Evolutionary conservation across 2,888 invertebrate genomes (phyloP).

Genomic region (Pheosia gnoma): DNA sequence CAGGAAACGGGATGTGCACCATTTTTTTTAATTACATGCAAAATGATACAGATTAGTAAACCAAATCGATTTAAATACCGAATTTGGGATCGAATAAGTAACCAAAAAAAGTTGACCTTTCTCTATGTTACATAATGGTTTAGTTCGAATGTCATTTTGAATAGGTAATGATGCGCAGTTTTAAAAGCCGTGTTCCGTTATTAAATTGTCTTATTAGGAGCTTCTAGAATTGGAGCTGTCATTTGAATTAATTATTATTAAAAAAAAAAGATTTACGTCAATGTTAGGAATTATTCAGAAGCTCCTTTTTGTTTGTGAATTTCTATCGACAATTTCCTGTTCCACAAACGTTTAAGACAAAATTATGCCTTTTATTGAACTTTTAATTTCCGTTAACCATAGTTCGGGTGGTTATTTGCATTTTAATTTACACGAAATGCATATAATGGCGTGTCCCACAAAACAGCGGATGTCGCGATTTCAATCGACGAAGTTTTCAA

Average conservation of each 20-base stretch:
- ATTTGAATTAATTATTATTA: slow-evolving; percentile 18
- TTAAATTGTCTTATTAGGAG: slow-evolving; percentile 39
- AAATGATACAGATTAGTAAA: slow-evolving; percentile 37
- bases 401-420: slow-evolving; percentile 42
- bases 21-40: slow-evolving; percentile 28
- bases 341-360: slow-evolving; percentile 5
- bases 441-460: slow-evolving; percentile 40
- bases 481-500: slow-evolving; percentile 39
- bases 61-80: slow-evolving; percentile 13
- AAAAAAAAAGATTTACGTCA: neutral
- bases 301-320: neutral
- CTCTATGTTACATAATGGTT: neutral
- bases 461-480: slow-evolving; percentile 43
- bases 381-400: slow-evolving; percentile 30
- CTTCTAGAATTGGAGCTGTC: slow-evolving; percentile 20
- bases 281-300: neutral
- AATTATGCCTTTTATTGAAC: slow-evolving; percentile 22
- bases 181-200: slow-evolving; percentile 37
- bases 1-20: slow-evolving; percentile 25
- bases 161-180: slow-evolving; percentile 5
- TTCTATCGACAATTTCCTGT: neutral
- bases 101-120: slow-evolving; percentile 16
- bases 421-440: slow-evolving; percentile 32
- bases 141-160: slow-evolving; percentile 11
- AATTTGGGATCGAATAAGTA: slow-evolving; percentile 15